phyloP scores from a whole-genome alignment of 2,888 invertebrate species.

The Cartodere bifasciata region DNA sequence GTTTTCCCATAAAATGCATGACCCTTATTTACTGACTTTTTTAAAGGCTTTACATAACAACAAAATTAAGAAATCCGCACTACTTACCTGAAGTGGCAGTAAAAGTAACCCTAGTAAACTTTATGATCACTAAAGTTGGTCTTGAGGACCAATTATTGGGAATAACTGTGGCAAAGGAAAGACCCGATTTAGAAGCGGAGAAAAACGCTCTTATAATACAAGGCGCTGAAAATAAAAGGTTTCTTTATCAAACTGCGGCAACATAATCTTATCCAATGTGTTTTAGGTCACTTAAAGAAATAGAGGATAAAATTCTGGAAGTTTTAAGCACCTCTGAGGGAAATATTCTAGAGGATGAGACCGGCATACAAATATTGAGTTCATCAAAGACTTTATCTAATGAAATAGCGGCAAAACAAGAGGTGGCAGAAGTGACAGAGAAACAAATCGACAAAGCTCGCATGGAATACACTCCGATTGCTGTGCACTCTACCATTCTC shows the following conservation, averaged over 20 bases:
- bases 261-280: not conserved
- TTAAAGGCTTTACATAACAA: constrained; percentile 80
- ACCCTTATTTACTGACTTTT: constrained; percentile 8
- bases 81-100: constrained; percentile 89
- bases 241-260: no score
- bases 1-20: no score
- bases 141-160: constrained; percentile 81
- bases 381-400: constrained; percentile 82
- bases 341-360: constrained; percentile 83
- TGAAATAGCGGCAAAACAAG: constrained; percentile 85
- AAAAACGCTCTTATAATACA: constrained; percentile 79
- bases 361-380: constrained; percentile 75
- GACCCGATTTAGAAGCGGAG: constrained; percentile 84
- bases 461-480: constrained; percentile 79
- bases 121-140: constrained; percentile 83
- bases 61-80: constrained; percentile 86
- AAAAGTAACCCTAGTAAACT: constrained; percentile 81
- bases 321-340: constrained; percentile 59
- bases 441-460: constrained; percentile 78
- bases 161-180: constrained; percentile 81
- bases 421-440: constrained; percentile 79
- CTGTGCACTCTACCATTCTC: constrained; percentile 75
- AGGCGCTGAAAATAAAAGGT: constrained; percentile 68
- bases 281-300: constrained; percentile 61
- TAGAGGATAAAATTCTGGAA: constrained; percentile 82